Base-by-base conservation (phyloP, 35 echinoderm and acorn worm genomes). In the Holothuria glaberrima region DNA sequence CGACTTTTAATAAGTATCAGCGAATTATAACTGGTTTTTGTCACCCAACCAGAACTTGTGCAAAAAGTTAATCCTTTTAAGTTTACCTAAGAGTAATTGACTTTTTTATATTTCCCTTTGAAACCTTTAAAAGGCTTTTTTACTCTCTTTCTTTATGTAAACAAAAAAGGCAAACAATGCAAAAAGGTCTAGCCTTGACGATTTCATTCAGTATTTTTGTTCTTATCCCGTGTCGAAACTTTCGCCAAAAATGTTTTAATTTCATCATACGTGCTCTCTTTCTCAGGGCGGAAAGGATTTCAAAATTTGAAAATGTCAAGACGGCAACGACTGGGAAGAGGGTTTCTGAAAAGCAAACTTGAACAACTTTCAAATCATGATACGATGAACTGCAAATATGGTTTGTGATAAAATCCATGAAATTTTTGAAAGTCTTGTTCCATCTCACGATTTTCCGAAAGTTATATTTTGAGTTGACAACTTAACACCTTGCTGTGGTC, bases 321-420 rank as follows among this genome's bases (percentile, higher is more conserved):
- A 17, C 50, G 50, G 3, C 50, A 54, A 17, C 10, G 50, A 54
- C 50, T 9, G 50, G 50, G 12, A 54, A 54, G 36, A 41, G 16
- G 13, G 16, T 54, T 54, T 54, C 13, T 17, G 12, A 5, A 54
- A 54, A 54, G 50, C 50, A 54, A 54, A 54, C 50, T 54, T 17
- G 50, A 54, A 17, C 16, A 54, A 54, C 50, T 54, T 54, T 17
- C 5, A 74, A 25, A 78, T 48, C 44, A 26, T 78, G 74, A 78
- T 48, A 48, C 21, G 38, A 52, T 78, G 74, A 50, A 78, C 44
- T 48, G 41, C 21, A 78, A 78, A 78, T 78, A 78, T 78, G 26
- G 24, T 78, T 78, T 78, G 74, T 50, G 74, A 78, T 48, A 78
- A 78, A 78, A 78, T 78, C 74, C 74, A 78, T 78, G 74, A 78